Evolutionary conservation across 2,797 vertebrate genomes (phyloP).

Genomic region (Urocyon cinereoargenteus): DNA sequence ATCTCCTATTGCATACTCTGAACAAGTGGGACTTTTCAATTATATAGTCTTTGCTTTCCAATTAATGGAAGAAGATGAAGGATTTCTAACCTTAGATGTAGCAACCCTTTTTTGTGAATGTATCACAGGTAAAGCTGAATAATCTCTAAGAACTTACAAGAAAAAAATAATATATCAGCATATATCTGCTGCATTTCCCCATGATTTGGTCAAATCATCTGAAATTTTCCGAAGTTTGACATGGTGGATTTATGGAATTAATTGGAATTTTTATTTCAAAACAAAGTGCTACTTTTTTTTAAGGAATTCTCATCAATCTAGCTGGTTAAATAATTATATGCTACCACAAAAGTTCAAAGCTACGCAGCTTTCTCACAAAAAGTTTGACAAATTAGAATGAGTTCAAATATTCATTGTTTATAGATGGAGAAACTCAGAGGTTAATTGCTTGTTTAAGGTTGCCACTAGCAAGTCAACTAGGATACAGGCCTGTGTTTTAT

Average conservation of each 20-base stretch:
- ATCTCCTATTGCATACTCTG: not conserved
- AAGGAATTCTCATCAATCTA: not conserved
- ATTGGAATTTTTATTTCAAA: constrained; percentile 11
- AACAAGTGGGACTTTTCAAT: not conserved
- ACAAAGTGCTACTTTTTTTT: not conserved
- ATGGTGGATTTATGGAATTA: not conserved
- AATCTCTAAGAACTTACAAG: not conserved
- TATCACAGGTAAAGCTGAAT: not conserved
- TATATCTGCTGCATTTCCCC: not conserved
- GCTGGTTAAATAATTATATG: not conserved
- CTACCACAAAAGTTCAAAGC: not conserved
- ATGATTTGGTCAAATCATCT: not conserved
- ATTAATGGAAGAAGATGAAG: not conserved
- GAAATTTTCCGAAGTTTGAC: not conserved
- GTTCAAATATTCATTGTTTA: not conserved
- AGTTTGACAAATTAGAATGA: not conserved
- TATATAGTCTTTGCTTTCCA: not conserved
- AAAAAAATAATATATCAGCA: not conserved
- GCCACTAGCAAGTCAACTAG: not conserved
- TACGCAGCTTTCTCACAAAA: not conserved
- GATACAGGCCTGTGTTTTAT: not conserved
- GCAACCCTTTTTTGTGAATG: not conserved
- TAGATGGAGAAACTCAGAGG: not conserved
- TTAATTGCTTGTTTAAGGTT: not conserved
- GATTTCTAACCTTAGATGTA: not conserved